Conservation (phyloP, 1,140 invertebrate genomes). For the Pissodes strobi region DNA sequence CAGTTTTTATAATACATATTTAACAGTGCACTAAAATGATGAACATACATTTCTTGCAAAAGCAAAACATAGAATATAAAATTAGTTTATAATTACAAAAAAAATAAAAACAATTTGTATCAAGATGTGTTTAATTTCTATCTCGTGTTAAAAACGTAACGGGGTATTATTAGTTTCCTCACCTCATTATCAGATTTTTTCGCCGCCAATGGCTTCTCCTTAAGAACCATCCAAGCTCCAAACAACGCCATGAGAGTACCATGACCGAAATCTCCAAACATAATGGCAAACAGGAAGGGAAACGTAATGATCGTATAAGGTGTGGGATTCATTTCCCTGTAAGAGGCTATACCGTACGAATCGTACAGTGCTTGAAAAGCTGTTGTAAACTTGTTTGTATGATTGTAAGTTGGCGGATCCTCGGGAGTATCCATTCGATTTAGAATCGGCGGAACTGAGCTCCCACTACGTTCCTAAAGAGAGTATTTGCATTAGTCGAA, state of each 20-base stretch:
- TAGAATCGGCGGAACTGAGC: slow-evolving; percentile 93
- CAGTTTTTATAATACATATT: no score
- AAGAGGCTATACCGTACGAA: slow-evolving; percentile 95
- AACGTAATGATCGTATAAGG: slow-evolving; percentile 94
- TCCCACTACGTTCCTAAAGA: slow-evolving; percentile 74
- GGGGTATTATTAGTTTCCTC: no score
- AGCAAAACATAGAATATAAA: no score
- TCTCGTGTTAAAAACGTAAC: no score
- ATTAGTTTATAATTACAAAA: no score
- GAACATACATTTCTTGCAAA: no score
- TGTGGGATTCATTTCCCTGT: slow-evolving; percentile 97
- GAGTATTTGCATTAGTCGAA: not conserved
- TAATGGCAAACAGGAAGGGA: slow-evolving; percentile 91
- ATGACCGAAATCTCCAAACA: slow-evolving; percentile 93
- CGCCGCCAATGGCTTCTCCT: slow-evolving; percentile 80
- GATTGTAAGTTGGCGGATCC: slow-evolving; percentile 95
- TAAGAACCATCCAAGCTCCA: slow-evolving; percentile 84
- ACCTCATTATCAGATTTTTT: slow-evolving; percentile 80
- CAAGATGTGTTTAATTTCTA: slow-evolving; percentile 13
- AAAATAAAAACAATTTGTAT: no score
- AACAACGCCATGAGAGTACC: slow-evolving; percentile 85
- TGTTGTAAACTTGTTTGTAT: slow-evolving; percentile 96
- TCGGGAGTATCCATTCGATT: slow-evolving; percentile 94
- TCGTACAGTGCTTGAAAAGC: slow-evolving; percentile 97
- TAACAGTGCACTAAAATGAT: no score